Conservation (phyloP, 2,888 invertebrate species). For the Pterobdella sp. region DNA sequence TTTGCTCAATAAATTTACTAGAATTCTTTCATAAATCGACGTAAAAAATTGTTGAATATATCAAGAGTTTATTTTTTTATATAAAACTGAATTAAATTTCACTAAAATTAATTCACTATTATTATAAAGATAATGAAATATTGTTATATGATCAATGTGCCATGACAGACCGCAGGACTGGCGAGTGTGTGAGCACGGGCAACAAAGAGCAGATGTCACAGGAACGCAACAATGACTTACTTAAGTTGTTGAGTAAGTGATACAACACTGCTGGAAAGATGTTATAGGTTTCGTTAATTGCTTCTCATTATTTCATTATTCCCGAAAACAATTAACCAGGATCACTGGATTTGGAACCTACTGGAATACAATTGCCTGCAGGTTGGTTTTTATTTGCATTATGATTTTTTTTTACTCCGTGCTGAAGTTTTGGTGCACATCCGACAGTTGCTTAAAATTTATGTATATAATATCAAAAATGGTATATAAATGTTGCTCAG, state of each 20-base stretch:
- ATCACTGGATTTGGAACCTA: background rate
- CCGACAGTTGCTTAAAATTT: no score
- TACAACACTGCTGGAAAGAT: background rate
- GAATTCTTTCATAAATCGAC: no score
- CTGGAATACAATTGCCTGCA: constrained; percentile 16
- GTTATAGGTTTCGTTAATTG: background rate
- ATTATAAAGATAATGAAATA: background rate
- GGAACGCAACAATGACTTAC: background rate
- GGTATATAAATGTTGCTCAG: no score
- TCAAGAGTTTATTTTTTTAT: no score
- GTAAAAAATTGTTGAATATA: no score
- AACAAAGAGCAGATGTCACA: constrained; percentile 9
- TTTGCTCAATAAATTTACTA: no score
- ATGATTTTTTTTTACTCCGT: background rate
- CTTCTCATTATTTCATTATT: no score
- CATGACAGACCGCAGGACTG: constrained; percentile 11
- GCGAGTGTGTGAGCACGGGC: constrained; percentile 21
- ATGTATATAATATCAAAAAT: no score
- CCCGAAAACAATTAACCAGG: background rate
- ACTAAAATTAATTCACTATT: no score
- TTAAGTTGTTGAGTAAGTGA: no score
- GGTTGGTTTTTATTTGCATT: constrained; percentile 3
- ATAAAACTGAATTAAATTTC: no score
- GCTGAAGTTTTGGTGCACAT: no score
- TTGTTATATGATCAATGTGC: background rate